A percentile compares a stretch with the other conserved stretches of the same genome.
Evolutionary conservation across 2,113 vertebrate species (phyloP).

Genomic region (Austrofundulus limnaeus): DNA sequence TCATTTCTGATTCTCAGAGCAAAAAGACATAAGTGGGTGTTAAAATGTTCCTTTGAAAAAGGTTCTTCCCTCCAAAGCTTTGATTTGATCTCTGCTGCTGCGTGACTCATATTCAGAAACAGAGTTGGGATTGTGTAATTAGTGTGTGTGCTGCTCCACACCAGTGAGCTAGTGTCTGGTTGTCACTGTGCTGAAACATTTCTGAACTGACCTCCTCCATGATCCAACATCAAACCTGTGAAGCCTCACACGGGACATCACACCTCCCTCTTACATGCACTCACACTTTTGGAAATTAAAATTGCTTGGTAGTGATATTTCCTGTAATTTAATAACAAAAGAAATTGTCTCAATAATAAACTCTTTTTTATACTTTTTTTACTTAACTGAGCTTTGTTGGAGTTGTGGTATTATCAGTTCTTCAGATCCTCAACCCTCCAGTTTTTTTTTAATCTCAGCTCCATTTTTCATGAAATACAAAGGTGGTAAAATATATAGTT

Average conservation of each 20-base stretch:
- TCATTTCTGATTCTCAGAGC: background rate
- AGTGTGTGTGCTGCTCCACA: constrained; percentile 62
- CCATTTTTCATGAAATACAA: background rate
- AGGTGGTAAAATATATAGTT: background rate
- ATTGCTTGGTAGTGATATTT: constrained; percentile 71
- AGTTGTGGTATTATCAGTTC: constrained; percentile 49
- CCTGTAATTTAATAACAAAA: constrained; percentile 76
- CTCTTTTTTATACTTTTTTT: constrained; percentile 25
- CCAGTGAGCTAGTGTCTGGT: constrained; percentile 76
- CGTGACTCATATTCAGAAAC: constrained; percentile 53
- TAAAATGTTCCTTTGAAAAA: constrained; percentile 48
- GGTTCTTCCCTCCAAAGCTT: constrained; percentile 30
- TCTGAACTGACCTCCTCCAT: constrained; percentile 41
- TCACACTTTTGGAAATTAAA: constrained; percentile 54
- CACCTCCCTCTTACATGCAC: constrained; percentile 3
- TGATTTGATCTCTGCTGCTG: constrained; percentile 56
- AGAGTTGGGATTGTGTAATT: constrained; percentile 63
- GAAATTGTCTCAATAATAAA: constrained; percentile 66
- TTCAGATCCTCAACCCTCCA: constrained; percentile 32
- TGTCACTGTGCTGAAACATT: constrained; percentile 65
- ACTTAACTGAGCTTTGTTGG: constrained; percentile 48
- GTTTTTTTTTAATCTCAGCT: too few species aligned
- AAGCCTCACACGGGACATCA: constrained; percentile 9
- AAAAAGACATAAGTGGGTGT: constrained; percentile 16
- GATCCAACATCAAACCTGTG: constrained; percentile 60